phyloP scores from a whole-genome alignment of 1,140 invertebrate species.

The Lordiphosa clarofinis region DNA sequence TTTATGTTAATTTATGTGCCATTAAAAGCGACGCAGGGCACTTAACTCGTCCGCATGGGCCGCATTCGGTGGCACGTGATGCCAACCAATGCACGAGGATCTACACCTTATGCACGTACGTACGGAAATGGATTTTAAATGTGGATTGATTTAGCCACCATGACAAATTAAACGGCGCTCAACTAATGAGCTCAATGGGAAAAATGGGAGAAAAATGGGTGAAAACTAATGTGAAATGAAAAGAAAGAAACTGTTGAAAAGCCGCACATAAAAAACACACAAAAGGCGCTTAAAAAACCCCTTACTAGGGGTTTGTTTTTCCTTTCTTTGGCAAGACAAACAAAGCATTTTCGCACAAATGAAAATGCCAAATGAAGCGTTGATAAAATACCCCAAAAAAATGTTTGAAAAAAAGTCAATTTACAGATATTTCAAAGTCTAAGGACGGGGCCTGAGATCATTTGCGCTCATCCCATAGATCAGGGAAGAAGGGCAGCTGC shows the following conservation, averaged over 20 bases:
- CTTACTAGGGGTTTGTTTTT: constrained; percentile 73
- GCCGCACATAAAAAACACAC: constrained; percentile 48
- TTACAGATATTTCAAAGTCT: constrained; percentile 1
- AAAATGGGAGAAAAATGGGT: constrained; percentile 12
- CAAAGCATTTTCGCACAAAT: constrained; percentile 44
- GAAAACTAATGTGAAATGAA: constrained; percentile 16
- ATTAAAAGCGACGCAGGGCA: constrained; percentile 71
- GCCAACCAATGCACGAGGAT: constrained; percentile 13
- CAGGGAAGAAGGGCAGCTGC: neutral
- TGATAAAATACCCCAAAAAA: constrained; percentile 36
- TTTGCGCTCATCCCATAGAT: neutral
- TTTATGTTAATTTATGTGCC: constrained; percentile 75
- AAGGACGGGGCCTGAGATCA: constrained; percentile 24
- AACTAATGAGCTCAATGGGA: constrained; percentile 58
- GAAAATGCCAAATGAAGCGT: constrained; percentile 67
- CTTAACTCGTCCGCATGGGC: constrained; percentile 57
- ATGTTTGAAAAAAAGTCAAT: neutral
- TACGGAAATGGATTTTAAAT: constrained; percentile 4
- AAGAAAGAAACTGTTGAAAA: constrained; percentile 52
- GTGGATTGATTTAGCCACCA: constrained; percentile 52
- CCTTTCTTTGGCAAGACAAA: constrained; percentile 63
- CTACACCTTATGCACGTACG: constrained; percentile 3
- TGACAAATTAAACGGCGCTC: constrained; percentile 71
- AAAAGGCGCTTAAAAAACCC: constrained; percentile 61
- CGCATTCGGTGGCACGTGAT: constrained; percentile 47